Base-by-base conservation (phyloP, 2,113 vertebrate genomes). In the Upupa epops region DNA sequence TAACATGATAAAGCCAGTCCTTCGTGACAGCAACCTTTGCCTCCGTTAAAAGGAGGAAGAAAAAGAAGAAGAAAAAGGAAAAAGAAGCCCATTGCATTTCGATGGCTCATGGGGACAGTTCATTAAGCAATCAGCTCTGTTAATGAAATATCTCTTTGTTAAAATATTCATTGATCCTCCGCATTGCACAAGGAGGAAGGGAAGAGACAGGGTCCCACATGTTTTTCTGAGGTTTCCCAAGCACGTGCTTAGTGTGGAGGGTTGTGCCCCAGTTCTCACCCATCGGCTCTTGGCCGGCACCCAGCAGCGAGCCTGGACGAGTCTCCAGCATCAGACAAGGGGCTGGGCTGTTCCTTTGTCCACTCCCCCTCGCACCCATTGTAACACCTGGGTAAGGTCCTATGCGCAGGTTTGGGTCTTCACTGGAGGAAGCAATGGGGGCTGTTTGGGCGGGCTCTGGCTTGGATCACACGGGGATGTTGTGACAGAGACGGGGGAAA, bases 111-210 rank as follows among this genome's bases (percentile, higher is more conserved):
- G 97, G 97, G 96, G 96, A 97, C 95, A 98, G 97, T 97, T 98
- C 97, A 97, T 98, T 97, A 98, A 97, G 97, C 97, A 97, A 98
- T 97, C 96, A 97, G 94, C 95, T 88, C 95, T 94, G 96, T 95
- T 97, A 97, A 98, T 97, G 97, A 98, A 97, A 97, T 96, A 98
- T 97, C 97, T 97, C 97, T 98, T 98, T 97, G 97, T 97, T 98
- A 97, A 97, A 97, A 96, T 97, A 96, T 91, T 97, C 97, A 97
- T 97, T 97, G 97, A 97, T 97, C 97, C 96, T 91, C 94, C 45
- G 80, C 64, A 40, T 54, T 91, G 86, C 88, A 89, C 68, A 28
- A 9, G 79, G 95, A 52, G 94, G 83, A 94, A 88, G 94, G 90
- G 89, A 95, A 86, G 85, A 15, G 87, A 42, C 75, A 72, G 9